These are phyloP conservation scores for Ictalurus furcatus DNA, from an alignment of 2,113 vertebrate species.

Conservation along the genomic window DNA sequence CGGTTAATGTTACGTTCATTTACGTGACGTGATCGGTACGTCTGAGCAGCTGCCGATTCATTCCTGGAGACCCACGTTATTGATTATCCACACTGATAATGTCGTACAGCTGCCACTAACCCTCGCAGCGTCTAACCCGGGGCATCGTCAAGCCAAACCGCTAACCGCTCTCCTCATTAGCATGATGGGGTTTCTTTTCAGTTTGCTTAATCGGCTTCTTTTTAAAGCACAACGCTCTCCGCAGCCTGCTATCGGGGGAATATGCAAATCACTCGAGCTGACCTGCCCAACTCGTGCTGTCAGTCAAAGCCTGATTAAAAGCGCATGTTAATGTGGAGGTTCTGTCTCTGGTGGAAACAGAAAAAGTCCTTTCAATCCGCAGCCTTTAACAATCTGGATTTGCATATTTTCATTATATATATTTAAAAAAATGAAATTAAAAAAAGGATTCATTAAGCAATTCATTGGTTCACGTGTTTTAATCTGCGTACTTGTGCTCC, in stretches of 20 bases:
- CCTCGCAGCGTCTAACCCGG: background rate
- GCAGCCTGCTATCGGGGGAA: background rate
- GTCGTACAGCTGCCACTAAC: background rate
- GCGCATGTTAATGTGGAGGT: background rate
- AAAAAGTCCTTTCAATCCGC: background rate
- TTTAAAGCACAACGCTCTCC: constrained; percentile 16
- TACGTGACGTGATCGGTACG: background rate
- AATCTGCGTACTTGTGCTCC: background rate
- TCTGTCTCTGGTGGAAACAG: constrained; percentile 12
- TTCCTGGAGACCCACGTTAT: background rate
- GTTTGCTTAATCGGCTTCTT: constrained; percentile 13
- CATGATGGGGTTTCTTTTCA: background rate
- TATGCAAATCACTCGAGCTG: constrained; percentile 8
- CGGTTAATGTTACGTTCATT: background rate
- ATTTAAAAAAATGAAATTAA: background rate
- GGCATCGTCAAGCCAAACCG: background rate
- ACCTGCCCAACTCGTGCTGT: constrained; percentile 18
- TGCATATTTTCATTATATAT: constrained; percentile 14
- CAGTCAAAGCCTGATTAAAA: constrained; percentile 6
- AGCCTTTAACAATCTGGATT: background rate
- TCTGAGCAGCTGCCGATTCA: background rate
- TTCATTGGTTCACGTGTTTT: background rate
- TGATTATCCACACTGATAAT: background rate
- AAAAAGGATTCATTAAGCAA: constrained; percentile 34
- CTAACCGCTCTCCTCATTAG: background rate